Evolutionary conservation across 1,140 invertebrate species (phyloP), one percentile per base, ranked within the genome.

Genomic region (Lethocerus indicus): DNA sequence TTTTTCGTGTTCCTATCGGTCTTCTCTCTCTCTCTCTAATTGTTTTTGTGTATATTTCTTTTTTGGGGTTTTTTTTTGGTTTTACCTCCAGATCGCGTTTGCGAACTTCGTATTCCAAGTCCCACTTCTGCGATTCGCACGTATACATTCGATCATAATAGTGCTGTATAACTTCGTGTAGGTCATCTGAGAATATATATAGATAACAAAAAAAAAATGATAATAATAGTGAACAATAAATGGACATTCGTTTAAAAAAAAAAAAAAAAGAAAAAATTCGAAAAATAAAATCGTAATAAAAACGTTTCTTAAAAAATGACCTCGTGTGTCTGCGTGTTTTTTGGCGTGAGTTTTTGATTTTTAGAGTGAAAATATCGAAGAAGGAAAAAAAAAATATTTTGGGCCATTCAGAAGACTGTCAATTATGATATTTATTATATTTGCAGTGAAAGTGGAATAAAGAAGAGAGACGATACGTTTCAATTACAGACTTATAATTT

Each of bases 51-150:
- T 12, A 32, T 32, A 3, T 47, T 36, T 35, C 23, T 32, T 47
- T 23, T n/a, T 32, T 36, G 27, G 18, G n/a, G 26, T 39, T 23
- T 48, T 48, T 48, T 20, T 18, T 36, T 16, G 23, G 37, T 35
- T 37, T 59, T 86, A 94, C 89, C 87, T 95, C 90, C 73, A 83
- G 89, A 76, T 95, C 90, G 79, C 87, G 90, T 78, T 89, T 91
- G 74, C 86, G 81, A 73, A 96, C 89, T 81, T 94, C 87, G 76
- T 87, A 83, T 83, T 97, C 92, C 83, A 96, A 90, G 84, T 96
- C 92, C 83, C 91, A 97, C 78, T 95, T 94, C 74, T 94, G 89
- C 75, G 88, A 85, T 77, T 96, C 92, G 76, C 92, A 89, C 73
- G 84, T 75, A 77, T 82, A 83, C 75, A 95, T 81, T 73, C 87